These are phyloP conservation scores for Saxidomus purpurata DNA, from an alignment of 1,140 invertebrate genomes.

Conservation along the genomic window DNA sequence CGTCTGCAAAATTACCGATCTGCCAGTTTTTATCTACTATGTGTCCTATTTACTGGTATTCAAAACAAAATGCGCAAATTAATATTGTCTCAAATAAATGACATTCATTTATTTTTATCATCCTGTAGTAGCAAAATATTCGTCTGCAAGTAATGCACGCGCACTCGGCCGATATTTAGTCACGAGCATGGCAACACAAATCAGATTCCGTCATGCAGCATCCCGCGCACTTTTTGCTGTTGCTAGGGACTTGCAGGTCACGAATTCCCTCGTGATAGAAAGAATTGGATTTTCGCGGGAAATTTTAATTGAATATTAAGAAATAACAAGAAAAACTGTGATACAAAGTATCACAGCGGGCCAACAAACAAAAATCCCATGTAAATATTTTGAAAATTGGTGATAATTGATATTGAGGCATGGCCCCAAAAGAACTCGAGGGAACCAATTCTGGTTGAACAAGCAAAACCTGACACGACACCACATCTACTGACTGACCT, in stretches of 20 bases:
- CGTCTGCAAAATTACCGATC: slow-evolving; percentile 25
- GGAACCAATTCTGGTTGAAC: no score
- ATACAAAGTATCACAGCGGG: no score
- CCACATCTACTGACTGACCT: no score
- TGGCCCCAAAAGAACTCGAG: no score
- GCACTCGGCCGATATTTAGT: slow-evolving; percentile 11
- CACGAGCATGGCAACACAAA: slow-evolving; percentile 41
- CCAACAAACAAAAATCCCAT: no score
- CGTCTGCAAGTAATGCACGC: slow-evolving; percentile 36
- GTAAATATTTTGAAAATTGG: no score
- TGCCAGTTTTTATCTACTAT: not conserved
- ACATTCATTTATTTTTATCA: not conserved
- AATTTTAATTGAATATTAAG: not conserved
- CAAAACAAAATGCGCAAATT: slow-evolving; percentile 18
- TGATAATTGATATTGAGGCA: no score
- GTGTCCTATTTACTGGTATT: not conserved
- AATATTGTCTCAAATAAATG: not conserved
- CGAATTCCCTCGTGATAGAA: not conserved
- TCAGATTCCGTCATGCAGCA: slow-evolving; percentile 13
- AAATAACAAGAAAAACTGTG: not conserved
- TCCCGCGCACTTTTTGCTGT: slow-evolving; percentile 41
- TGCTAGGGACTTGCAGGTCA: not conserved
- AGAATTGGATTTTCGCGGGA: not conserved
- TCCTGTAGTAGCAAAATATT: not conserved
- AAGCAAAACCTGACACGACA: no score